Evolutionary conservation across 2,113 vertebrate species (phyloP).

Genomic region (Balaeniceps rex): DNA sequence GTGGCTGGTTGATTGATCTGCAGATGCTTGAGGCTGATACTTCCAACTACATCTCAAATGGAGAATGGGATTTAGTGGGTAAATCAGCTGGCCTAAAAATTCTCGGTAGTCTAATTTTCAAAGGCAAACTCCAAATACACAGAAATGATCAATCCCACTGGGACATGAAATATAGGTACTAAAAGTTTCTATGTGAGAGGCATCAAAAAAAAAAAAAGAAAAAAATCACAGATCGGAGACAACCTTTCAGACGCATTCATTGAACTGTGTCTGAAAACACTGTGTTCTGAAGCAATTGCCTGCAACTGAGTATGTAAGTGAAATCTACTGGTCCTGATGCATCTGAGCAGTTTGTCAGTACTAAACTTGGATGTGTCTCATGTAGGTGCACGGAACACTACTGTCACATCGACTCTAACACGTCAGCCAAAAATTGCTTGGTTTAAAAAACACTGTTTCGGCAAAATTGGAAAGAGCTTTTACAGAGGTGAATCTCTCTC

Average conservation of each 20-base stretch:
- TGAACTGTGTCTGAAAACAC: neutral
- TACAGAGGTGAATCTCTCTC: neutral
- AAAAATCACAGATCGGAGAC: neutral
- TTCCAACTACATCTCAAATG: constrained; percentile 89
- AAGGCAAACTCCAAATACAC: neutral
- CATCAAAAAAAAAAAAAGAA: neutral
- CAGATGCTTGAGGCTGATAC: constrained; percentile 89
- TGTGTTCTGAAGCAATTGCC: neutral
- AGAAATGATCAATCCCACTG: neutral
- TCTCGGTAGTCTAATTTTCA: neutral
- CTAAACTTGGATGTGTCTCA: neutral
- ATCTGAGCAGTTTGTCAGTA: neutral
- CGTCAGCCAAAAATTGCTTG: neutral
- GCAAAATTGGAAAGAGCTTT: neutral
- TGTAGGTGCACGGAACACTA: neutral
- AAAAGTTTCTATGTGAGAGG: neutral
- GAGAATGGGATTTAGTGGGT: constrained; percentile 94
- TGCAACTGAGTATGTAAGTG: neutral
- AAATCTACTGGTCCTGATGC: neutral
- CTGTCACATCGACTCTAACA: neutral
- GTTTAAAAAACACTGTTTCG: neutral
- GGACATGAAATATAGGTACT: neutral
- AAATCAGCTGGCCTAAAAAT: neutral
- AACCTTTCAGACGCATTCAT: neutral
- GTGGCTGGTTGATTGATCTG: constrained; percentile 88